Evolutionary conservation across 2,113 vertebrate genomes (phyloP), one percentile per base, ranked within the genome.

Genomic region (Chaetura pelagica): DNA sequence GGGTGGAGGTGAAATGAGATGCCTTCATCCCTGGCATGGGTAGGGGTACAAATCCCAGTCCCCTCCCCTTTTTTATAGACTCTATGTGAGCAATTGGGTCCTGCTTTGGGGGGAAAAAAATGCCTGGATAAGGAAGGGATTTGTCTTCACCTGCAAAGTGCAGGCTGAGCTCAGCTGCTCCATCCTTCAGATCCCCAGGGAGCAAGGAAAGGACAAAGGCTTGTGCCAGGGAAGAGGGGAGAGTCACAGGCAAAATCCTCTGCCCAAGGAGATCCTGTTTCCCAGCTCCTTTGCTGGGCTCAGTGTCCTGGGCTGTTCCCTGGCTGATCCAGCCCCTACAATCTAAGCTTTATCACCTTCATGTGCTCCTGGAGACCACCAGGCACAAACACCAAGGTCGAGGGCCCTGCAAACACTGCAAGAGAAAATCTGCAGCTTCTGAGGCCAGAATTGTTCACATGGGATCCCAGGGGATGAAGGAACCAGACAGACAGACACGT

Each of bases 251-350:
- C 4, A 3, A 59, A 58, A 29, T 29, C 9, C 29, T 17, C 11
- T 62, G 7, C 29, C 30, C 4, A 10, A 51, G 78, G 35, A 73
- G 14, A 68, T 0, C 6, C 19, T 49, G 19, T 19, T 24, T 54
- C 46, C 49, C 30, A 54, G 57, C 23, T 26, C 20, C 38, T 67
- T 42, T 35, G 6, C 22, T 73, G 55, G 55, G 9, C 6, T 15
- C 1, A 0, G 24, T 40, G 55, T 32, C 38, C 51, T 34, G 3
- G 2, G 0, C 49, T 69, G 42, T 26, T 48, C 34, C 27, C 19
- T 0, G 0, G 15, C 32, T 42, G 26, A 64, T 7, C 44, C 34
- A 7, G 0, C 12, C 38, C 30, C 38, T 1, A 3, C 9, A 26
- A 19, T 51, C 26, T 29, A 10, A 19, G n/a, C 49, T 44, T 9